Evolutionary conservation across 2,113 vertebrate species (phyloP), one percentile per base, ranked within the genome.

Genomic region (Entelurus aequoreus): DNA sequence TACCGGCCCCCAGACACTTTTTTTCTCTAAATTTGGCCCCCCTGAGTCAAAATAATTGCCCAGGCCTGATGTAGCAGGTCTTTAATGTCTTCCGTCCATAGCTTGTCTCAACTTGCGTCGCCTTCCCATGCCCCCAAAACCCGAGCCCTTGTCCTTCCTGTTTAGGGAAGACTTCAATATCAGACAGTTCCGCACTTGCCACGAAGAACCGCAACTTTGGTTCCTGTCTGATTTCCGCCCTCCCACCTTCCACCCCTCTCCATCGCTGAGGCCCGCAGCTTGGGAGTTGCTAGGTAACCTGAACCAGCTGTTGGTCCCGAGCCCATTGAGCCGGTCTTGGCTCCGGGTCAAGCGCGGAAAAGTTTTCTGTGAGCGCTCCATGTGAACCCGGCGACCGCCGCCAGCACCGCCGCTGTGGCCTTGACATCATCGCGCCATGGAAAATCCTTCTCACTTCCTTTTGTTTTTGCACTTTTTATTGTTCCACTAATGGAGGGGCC

Each of bases 251-350:
- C 36, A n/a, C 6, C 56, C 63, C 62, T 64, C 62, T 65, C 76
- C 77, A 70, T 67, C 66, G 54, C 70, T 47, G 56, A 70, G 77
- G 59, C 75, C 79, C 72, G 81, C 79, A 80, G 80, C 80, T 85
- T 85, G 79, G 77, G 80, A 79, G 87, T 90, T 90, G 87, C 88
- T 88, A 88, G 83, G 87, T 88, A 88, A 88, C 88, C 83, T 83
- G 71, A 88, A 85, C 85, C 88, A 89, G 85, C 86, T 89, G 88
- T 88, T 88, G 85, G 83, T 79, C 66, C 60, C 69, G 72, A 86
- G 79, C 77, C 80, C 63, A 50, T 66, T 81, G 75, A 87, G 83
- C 67, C 72, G 51, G 14, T 79, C 64, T 81, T 85, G 79, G 82
- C 84, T 62, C 48, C 0, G 44, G 38, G 35, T 80, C 77, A 81